These are phyloP conservation scores for Burhinus oedicnemus DNA, from an alignment of 2,113 vertebrate species.

Conservation along the genomic window DNA sequence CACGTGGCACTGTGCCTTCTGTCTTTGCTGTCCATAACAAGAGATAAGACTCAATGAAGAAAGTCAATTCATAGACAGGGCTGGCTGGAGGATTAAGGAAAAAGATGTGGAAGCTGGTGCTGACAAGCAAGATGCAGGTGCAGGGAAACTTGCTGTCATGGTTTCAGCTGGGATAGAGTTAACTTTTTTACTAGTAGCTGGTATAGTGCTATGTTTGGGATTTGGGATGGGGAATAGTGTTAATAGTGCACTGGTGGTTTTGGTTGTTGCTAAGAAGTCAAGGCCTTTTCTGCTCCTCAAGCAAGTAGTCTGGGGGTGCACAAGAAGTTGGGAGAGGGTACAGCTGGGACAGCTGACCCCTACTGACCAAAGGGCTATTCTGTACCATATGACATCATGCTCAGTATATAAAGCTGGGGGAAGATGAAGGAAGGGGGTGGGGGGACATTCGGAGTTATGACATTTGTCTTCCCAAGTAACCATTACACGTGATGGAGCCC, in stretches of 20 bases:
- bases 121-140: background rate
- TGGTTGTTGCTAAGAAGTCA: background rate
- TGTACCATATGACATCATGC: background rate
- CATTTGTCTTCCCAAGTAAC: background rate
- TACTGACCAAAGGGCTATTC: background rate
- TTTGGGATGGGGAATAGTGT: background rate
- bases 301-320: background rate
- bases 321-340: background rate
- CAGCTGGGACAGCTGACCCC: background rate
- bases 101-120: background rate
- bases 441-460: background rate
- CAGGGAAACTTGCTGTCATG: background rate
- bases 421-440: background rate
- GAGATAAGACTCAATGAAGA: background rate
- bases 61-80: background rate
- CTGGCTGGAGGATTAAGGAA: background rate
- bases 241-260: background rate
- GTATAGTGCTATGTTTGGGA: background rate
- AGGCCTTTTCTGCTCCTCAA: background rate
- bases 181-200: background rate
- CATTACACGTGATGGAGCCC: background rate
- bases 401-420: background rate
- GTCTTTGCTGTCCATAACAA: background rate
- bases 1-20: background rate
- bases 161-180: background rate